Conservation (phyloP, 2,113 vertebrate species). For the Cygnus atratus region DNA sequence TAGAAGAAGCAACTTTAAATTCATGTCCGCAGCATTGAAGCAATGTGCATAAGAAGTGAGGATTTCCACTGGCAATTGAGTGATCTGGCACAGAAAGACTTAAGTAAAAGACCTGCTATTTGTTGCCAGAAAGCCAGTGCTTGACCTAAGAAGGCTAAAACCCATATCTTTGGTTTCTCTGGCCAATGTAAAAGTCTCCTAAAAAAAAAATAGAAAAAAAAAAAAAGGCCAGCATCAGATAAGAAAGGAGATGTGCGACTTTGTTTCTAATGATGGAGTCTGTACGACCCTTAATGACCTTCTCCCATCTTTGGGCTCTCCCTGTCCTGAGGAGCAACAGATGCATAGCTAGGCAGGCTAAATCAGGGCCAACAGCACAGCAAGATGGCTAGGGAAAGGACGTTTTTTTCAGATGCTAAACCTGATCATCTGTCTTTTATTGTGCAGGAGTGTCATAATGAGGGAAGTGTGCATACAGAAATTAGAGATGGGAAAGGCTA, state of each 20-base stretch:
- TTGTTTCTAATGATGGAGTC: constrained; percentile 52
- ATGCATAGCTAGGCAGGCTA: neutral
- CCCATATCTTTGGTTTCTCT: neutral
- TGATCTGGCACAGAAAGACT: neutral
- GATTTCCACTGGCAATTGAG: neutral
- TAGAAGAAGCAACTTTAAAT: neutral
- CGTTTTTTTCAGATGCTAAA: constrained; percentile 7
- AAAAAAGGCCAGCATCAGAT: neutral
- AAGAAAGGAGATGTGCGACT: constrained; percentile 11
- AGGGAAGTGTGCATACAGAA: constrained; percentile 57
- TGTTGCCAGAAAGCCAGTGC: neutral
- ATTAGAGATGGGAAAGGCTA: constrained; percentile 38
- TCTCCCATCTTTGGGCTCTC: neutral
- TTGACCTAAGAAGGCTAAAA: neutral
- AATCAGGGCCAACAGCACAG: constrained; percentile 40
- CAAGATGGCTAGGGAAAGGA: neutral
- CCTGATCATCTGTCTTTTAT: constrained; percentile 46
- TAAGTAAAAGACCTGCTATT: neutral
- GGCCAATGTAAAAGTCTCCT: neutral
- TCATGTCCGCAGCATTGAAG: neutral
- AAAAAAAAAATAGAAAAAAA: neutral
- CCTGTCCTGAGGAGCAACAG: constrained; percentile 13
- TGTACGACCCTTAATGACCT: constrained; percentile 1
- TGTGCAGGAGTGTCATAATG: constrained; percentile 44
- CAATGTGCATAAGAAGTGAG: neutral